Evolutionary conservation across 1,140 invertebrate species (phyloP).

Genomic region (Diachasma alloeum): DNA sequence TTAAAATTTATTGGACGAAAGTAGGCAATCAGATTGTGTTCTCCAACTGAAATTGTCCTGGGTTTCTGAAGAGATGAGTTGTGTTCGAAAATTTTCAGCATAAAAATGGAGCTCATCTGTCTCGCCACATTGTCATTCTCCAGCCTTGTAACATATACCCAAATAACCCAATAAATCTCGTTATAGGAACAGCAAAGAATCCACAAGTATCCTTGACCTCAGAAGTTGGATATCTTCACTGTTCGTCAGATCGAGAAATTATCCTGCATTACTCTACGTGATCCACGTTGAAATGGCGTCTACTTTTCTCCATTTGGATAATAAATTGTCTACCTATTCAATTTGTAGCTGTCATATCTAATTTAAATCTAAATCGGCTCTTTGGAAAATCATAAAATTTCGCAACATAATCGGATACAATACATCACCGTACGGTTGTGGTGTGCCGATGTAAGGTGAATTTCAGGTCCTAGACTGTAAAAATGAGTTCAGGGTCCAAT

Average conservation of each 20-base stretch:
- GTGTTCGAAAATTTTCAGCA: not conserved
- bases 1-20: too few species aligned
- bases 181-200: conserved; percentile 34
- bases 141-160: conserved; percentile 62
- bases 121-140: not conserved
- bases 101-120: conserved; percentile 3
- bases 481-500: too few species aligned
- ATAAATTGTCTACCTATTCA: too few species aligned
- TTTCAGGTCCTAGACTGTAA: too few species aligned
- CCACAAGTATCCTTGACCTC: not conserved
- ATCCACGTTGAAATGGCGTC: not conserved
- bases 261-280: not conserved
- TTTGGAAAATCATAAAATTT: too few species aligned
- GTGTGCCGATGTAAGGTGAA: too few species aligned
- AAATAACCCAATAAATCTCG: conserved; percentile 61
- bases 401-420: too few species aligned
- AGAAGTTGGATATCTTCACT: not conserved
- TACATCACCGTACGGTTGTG: too few species aligned
- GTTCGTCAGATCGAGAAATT: not conserved
- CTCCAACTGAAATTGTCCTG: not conserved
- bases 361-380: too few species aligned
- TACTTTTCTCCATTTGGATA: too few species aligned
- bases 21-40: too few species aligned
- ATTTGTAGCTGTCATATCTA: too few species aligned
- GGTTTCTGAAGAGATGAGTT: not conserved